These are phyloP conservation scores for Pygoscelis antarcticus DNA, from an alignment of 2,113 vertebrate species.

Conservation along the genomic window DNA sequence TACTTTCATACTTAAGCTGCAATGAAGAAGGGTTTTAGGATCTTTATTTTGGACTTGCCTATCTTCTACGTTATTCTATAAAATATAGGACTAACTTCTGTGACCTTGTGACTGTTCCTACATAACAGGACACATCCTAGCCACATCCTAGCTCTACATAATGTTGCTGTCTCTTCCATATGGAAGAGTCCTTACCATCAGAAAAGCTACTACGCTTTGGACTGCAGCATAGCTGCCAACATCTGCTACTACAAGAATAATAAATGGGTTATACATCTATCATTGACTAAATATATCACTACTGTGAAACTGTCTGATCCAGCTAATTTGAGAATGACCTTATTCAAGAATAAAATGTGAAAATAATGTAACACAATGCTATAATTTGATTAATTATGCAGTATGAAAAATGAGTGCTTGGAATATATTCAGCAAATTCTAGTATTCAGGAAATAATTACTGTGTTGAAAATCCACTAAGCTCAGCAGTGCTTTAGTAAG, in stretches of 20 bases:
- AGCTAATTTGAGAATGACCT: conserved; percentile 36
- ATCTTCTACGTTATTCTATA: background rate
- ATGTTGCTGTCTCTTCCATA: background rate
- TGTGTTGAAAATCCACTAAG: conserved; percentile 26
- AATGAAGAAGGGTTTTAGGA: background rate
- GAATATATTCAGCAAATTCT: conserved; percentile 38
- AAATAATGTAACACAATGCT: conserved; percentile 48
- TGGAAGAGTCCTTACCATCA: background rate
- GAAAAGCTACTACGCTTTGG: background rate
- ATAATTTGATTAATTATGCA: conserved; percentile 55
- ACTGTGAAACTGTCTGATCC: background rate
- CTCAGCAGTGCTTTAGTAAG: conserved; percentile 30
- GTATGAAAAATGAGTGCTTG: conserved; percentile 31
- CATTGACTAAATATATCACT: background rate
- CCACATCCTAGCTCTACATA: background rate
- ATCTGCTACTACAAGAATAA: background rate
- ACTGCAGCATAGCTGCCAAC: background rate
- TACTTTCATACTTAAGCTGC: background rate
- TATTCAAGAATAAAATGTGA: conserved; percentile 32
- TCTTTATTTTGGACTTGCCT: background rate
- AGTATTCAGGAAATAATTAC: conserved; percentile 50
- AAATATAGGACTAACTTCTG: background rate
- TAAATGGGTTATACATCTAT: background rate
- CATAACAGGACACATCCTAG: background rate
- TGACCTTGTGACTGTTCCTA: background rate